Conservation (phyloP, 1,140 invertebrate genomes). For the Pachypsylla venusta region DNA sequence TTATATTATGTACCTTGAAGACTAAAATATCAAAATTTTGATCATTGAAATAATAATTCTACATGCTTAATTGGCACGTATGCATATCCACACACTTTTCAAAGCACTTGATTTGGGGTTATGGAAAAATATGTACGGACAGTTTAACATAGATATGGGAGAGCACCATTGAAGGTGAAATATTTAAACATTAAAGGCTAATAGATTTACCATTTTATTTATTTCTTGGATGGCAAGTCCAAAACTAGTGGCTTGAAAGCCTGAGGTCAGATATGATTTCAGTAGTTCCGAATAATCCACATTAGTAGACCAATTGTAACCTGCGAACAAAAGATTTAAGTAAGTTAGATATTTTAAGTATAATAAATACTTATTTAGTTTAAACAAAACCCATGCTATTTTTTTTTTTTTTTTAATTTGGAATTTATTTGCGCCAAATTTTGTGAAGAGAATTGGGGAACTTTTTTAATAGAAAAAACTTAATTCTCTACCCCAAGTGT, state of each 20-base stretch:
- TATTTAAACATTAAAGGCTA: neutral
- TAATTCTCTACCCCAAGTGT: no score
- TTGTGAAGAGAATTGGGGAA: no score
- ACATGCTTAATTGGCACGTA: neutral
- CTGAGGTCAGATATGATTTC: slow-evolving; percentile 59
- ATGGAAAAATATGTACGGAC: neutral
- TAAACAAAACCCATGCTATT: no score
- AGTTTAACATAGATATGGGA: neutral
- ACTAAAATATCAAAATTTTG: slow-evolving; percentile 19
- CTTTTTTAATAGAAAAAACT: no score
- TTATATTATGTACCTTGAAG: no score
- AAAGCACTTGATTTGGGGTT: neutral
- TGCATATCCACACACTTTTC: neutral
- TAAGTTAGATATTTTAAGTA: no score
- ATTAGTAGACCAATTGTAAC: slow-evolving; percentile 89
- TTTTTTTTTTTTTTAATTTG: no score
- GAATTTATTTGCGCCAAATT: no score
- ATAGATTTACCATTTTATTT: slow-evolving; percentile 65
- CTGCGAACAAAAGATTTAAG: slow-evolving; percentile 28
- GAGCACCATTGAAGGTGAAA: neutral
- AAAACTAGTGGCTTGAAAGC: slow-evolving; percentile 95
- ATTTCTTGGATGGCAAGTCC: slow-evolving; percentile 81
- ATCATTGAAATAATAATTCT: neutral
- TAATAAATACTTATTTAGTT: no score
- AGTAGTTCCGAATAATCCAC: slow-evolving; percentile 76